Percentiles rank a stretch among this genome's conserved stretches.
These are phyloP conservation scores for Ennomos fuscantarius DNA, from an alignment of 2,888 invertebrate genomes.

Conservation along the genomic window DNA sequence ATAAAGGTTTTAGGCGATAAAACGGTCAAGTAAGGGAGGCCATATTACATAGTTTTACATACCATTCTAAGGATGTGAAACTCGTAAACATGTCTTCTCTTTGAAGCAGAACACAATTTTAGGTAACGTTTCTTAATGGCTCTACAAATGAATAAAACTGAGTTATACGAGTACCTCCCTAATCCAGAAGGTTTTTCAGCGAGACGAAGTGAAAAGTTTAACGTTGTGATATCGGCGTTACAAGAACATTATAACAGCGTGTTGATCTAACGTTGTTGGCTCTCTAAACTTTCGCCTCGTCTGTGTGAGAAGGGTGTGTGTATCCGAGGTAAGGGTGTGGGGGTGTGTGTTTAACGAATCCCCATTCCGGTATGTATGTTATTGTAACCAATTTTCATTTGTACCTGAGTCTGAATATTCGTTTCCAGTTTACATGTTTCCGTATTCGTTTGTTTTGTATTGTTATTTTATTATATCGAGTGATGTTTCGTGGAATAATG, in stretches of 20 bases:
- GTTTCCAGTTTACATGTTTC: slow-evolving; percentile 2
- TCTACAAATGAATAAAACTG: no score
- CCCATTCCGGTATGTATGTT: slow-evolving; percentile 21
- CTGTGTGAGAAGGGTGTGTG: slow-evolving; percentile 8
- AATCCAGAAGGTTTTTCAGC: neutral
- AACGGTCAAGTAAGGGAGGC: no score
- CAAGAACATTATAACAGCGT: slow-evolving; percentile 14
- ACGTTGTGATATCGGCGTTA: slow-evolving; percentile 10
- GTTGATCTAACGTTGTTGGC: slow-evolving; percentile 20
- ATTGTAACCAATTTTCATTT: slow-evolving; percentile 26
- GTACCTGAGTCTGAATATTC: slow-evolving; percentile 24
- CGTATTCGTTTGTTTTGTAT: no score
- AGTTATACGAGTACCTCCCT: neutral
- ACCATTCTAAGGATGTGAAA: no score
- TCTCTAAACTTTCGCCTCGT: neutral
- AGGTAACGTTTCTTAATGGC: no score
- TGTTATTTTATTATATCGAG: slow-evolving; percentile 2
- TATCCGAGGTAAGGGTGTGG: neutral
- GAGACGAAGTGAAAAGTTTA: slow-evolving; percentile 15
- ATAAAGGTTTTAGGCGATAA: no score
- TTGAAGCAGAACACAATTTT: no score
- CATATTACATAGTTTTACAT: no score
- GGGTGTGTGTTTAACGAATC: slow-evolving; percentile 22
- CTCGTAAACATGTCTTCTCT: no score
- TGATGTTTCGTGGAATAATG: slow-evolving; percentile 3